These are phyloP conservation scores for Myripristis jacobus DNA, from an alignment of 2,797 vertebrate genomes.

Conservation along the genomic window DNA sequence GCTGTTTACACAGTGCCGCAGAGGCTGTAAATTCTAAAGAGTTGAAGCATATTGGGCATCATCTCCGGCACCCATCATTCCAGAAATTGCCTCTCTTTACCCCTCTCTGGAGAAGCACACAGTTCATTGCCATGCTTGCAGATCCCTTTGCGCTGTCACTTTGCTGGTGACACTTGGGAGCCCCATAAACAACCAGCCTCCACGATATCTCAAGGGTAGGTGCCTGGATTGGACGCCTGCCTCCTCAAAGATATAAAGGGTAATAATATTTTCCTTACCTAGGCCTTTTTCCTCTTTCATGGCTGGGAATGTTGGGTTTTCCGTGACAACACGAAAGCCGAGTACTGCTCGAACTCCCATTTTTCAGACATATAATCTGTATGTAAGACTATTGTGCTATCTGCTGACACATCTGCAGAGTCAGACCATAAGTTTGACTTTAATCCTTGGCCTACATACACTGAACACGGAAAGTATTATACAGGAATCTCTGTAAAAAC, in stretches of 20 bases:
- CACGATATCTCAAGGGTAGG: constrained; percentile 71
- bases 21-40: constrained; percentile 82
- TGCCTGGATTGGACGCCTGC: constrained; percentile 59
- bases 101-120: constrained; percentile 56
- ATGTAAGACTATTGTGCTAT: constrained; percentile 19
- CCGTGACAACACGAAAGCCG: constrained; percentile 25
- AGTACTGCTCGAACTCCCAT: constrained; percentile 10
- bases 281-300: constrained; percentile 27
- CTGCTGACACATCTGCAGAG: constrained; percentile 11
- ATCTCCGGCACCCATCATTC: constrained; percentile 75
- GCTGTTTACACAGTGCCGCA: constrained; percentile 78
- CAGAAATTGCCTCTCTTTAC: constrained; percentile 76
- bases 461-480: too few species aligned
- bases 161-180: constrained; percentile 66
- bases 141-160: constrained; percentile 70
- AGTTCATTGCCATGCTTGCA: constrained; percentile 61
- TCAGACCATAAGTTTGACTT: constrained; percentile 12
- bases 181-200: constrained; percentile 72
- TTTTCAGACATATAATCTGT: constrained; percentile 33
- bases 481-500: too few species aligned
- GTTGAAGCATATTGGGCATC: constrained; percentile 78
- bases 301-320: constrained; percentile 35
- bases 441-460: background rate
- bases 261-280: constrained; percentile 68
- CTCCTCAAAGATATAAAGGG: constrained; percentile 70